Percentiles rank a stretch among this genome's conserved stretches.
These are phyloP conservation scores for Drosophila pseudotakahashii DNA, from an alignment of 2,888 invertebrate species.

Conservation along the genomic window DNA sequence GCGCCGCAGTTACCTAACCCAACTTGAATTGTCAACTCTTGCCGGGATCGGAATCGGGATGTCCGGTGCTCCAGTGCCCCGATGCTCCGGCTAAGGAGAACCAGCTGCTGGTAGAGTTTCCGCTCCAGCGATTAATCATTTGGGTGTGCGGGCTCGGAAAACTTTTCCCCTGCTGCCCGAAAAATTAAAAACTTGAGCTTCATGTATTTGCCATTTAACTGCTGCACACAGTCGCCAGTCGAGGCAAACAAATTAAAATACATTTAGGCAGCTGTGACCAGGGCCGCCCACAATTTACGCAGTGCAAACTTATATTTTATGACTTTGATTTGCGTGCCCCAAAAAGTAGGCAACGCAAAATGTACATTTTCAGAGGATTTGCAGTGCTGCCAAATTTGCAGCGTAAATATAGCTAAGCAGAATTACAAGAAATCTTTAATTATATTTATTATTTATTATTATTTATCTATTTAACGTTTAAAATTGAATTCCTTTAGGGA, in stretches of 20 bases:
- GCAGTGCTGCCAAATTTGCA: neutral
- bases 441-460: no score
- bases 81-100: conserved; percentile 32
- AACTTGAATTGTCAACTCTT: conserved; percentile 60
- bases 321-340: conserved; percentile 69
- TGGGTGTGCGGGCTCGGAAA: conserved; percentile 35
- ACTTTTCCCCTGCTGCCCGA: conserved; percentile 44
- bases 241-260: conserved; percentile 77
- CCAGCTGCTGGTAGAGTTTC: conserved; percentile 52
- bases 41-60: conserved; percentile 5
- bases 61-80: conserved; percentile 21
- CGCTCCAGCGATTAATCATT: conserved; percentile 68
- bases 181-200: conserved; percentile 66
- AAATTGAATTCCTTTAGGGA: no score
- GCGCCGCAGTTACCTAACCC: conserved; percentile 59
- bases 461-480: no score
- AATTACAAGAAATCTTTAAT: no score
- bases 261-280: conserved; percentile 79
- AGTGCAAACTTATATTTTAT: conserved; percentile 81
- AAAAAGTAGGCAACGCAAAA: conserved; percentile 69
- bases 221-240: conserved; percentile 29
- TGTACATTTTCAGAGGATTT: neutral
- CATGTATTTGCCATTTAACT: conserved; percentile 60
- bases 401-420: neutral
- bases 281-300: conserved; percentile 67